Base-by-base conservation (phyloP, 2,797 vertebrate species). In the Saxicola maurus region DNA sequence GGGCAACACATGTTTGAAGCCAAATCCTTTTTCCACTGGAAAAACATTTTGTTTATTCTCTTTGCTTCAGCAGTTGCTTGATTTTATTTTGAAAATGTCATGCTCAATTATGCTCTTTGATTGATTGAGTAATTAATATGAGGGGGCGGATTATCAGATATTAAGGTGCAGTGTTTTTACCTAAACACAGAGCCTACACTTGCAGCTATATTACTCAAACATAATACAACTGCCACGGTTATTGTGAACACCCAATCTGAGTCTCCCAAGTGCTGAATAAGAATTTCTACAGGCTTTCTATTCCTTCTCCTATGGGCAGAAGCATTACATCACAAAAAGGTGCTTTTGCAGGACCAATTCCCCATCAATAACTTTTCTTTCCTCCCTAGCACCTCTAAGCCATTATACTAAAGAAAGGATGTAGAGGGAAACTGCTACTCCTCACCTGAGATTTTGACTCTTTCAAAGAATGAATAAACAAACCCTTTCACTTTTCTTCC, bases 281-380 rank as follows among this genome's bases (percentile, higher is more conserved):
- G 7, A 57, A 33, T 65, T 78, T 69, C 12, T 33, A 17, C 12
- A 68, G 13, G 10, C 25, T 60, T 76, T 37, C 33, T 43, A 9
- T 45, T 79, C 11, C 25, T 52, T 71, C 64, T 64, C 17, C 23
- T 53, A 16, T 25, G 18, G 45, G 19, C 33, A 87, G 61, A 77
- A 49, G 27, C 20, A 42, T 46, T 55, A 28, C 2, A 2, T n/a
- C 14, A 35, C 38, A 6, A 51, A 74, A 76, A 67, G 5, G 1
- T 66, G 17, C 6, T 56, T 92, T 79, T 87, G 64, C 45, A 62
- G n/a, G 56, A 76, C 17, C 69, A 90, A 66, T 48, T 62, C 13
- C 11, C 31, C 33, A 69, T 51, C 35, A 43, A 21, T 7, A 74
- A 21, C 17, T 77, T 67, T 80, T 37, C 14, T 80, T 61, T 61